These are phyloP conservation scores for Petaurus breviceps DNA, from an alignment of 2,113 vertebrate species.

Conservation along the genomic window DNA sequence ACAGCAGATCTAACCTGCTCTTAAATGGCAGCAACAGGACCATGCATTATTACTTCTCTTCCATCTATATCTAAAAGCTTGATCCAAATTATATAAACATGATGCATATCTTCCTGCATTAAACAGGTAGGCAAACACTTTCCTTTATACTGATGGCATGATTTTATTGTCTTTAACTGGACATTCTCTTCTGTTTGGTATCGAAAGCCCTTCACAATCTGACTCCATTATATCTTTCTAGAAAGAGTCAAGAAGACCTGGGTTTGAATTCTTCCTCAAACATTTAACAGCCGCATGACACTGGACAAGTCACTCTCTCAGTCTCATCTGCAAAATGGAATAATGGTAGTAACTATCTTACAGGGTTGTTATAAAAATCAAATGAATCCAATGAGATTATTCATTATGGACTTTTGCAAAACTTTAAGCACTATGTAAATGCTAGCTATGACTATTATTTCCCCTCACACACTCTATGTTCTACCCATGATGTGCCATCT, in stretches of 20 bases:
- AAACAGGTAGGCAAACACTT: not conserved
- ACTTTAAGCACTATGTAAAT: too few species aligned
- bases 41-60: not conserved
- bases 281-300: not conserved
- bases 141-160: not conserved
- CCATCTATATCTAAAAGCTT: not conserved
- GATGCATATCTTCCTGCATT: not conserved
- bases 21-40: not conserved
- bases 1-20: not conserved
- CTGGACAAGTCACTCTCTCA: not conserved
- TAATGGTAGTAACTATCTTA: not conserved
- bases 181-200: not conserved
- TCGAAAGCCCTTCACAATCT: not conserved
- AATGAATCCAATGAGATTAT: too few species aligned
- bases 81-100: not conserved
- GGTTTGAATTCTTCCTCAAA: not conserved
- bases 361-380: too few species aligned
- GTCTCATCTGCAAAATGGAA: not conserved
- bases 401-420: too few species aligned
- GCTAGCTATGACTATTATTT: not conserved
- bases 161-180: not conserved
- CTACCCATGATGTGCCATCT: not conserved
- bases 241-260: conserved; percentile 21
- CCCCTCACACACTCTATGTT: not conserved
- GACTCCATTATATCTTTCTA: not conserved